Conservation (phyloP, 2,113 vertebrate genomes). For the Anoplopoma fimbria region DNA sequence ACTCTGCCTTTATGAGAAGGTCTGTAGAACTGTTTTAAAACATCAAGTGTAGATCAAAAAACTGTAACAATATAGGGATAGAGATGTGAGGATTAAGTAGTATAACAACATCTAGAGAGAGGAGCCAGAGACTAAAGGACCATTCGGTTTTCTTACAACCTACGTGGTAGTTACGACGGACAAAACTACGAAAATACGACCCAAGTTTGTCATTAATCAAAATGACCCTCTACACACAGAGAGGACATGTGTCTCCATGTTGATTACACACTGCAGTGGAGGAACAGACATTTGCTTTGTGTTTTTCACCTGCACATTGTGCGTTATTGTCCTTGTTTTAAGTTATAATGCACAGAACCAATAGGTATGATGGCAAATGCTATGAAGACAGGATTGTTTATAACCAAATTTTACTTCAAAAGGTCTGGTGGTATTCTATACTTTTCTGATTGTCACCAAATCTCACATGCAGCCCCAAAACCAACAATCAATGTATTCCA, state of each 20-base stretch:
- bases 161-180: background rate
- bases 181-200: background rate
- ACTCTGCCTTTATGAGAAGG: background rate
- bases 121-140: background rate
- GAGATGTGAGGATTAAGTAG: background rate
- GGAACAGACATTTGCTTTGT: background rate
- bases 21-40: background rate
- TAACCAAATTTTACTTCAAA: background rate
- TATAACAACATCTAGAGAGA: background rate
- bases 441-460: slow-evolving; percentile 15
- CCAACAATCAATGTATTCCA: background rate
- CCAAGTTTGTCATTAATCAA: background rate
- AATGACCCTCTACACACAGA: background rate
- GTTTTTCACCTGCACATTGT: background rate
- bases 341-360: background rate
- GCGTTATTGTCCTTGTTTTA: background rate
- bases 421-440: background rate
- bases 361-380: background rate
- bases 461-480: background rate
- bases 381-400: background rate
- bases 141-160: too few relatives aligned
- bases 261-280: too few relatives aligned
- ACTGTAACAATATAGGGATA: background rate
- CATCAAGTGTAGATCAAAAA: background rate
- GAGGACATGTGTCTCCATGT: background rate